Percentiles rank a stretch among this genome's conserved stretches.
Conservation (phyloP, 2,113 vertebrate species). For the Megaleporinus macrocephalus region DNA sequence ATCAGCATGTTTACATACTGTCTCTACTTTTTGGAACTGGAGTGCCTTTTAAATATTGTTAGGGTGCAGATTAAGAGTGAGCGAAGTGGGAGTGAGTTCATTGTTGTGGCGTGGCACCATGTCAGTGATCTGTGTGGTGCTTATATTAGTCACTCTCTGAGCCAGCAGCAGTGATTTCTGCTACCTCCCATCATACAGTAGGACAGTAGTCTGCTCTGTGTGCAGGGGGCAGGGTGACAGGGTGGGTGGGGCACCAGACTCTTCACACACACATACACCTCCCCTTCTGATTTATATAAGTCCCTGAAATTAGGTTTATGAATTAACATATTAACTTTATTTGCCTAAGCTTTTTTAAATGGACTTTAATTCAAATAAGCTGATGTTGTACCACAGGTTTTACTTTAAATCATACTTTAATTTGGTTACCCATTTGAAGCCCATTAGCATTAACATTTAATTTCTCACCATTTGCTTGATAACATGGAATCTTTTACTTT, state of each 20-base stretch:
- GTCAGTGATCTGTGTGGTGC: neutral
- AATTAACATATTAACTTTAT: neutral
- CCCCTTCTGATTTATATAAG: neutral
- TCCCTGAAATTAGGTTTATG: slow-evolving; percentile 5
- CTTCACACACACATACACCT: neutral
- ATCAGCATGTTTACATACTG: too few relatives aligned
- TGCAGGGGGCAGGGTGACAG: slow-evolving; percentile 39
- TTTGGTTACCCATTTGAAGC: slow-evolving; percentile 18
- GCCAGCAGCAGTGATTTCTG: neutral
- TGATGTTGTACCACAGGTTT: neutral
- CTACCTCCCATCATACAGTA: neutral
- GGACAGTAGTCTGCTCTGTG: slow-evolving; percentile 1
- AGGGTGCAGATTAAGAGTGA: neutral
- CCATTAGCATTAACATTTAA: slow-evolving; percentile 51
- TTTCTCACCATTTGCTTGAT: slow-evolving; percentile 34
- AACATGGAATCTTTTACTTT: neutral
- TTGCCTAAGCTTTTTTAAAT: neutral
- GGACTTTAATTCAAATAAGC: neutral
- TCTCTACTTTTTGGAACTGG: too few relatives aligned
- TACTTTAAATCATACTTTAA: slow-evolving; percentile 1
- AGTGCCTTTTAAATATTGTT: too few relatives aligned
- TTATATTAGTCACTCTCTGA: neutral
- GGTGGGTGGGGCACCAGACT: slow-evolving; percentile 7
- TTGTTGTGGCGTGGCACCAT: neutral
- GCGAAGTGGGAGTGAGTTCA: slow-evolving; percentile 2